Conservation (phyloP, 2,888 invertebrate species). For the Philaethria dido region DNA sequence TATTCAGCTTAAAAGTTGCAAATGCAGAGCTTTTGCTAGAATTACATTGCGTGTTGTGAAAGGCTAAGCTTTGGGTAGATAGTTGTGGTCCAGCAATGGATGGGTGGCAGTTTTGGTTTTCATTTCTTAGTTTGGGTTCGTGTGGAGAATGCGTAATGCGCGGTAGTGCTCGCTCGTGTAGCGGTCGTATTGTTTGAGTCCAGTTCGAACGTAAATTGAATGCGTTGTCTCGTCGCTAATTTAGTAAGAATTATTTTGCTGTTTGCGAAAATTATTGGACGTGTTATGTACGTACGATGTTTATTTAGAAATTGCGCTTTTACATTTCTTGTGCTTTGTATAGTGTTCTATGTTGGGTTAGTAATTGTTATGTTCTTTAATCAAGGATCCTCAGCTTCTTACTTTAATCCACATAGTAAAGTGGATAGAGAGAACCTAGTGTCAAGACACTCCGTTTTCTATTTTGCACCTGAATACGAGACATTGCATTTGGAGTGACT, state of each 20-base stretch:
- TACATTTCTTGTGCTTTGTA: conserved; percentile 13
- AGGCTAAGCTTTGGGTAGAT: background rate
- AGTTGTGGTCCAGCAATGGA: conserved; percentile 41
- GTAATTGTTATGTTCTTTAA: background rate
- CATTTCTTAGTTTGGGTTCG: conserved; percentile 54
- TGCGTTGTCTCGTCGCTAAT: conserved; percentile 44
- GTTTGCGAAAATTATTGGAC: conserved; percentile 43
- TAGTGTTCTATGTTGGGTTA: background rate
- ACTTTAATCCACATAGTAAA: no score
- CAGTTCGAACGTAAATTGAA: conserved; percentile 45
- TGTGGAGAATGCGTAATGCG: conserved; percentile 78
- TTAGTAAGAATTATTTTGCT: conserved; percentile 45
- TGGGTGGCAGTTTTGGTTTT: conserved; percentile 24
- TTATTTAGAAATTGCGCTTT: conserved; percentile 34
- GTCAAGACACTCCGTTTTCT: no score
- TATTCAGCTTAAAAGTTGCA: conserved; percentile 53
- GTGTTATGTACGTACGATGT: conserved; percentile 33
- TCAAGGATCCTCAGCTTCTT: no score
- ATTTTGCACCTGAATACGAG: no score
- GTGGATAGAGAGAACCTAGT: no score
- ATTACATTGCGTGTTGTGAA: conserved; percentile 51
- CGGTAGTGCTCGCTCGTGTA: conserved; percentile 78
- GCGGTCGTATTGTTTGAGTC: conserved; percentile 47
- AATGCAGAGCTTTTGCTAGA: conserved; percentile 49
- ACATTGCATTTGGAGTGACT: no score